Conservation (phyloP, 2,888 invertebrate genomes). For the Drosophila kokeensis region DNA sequence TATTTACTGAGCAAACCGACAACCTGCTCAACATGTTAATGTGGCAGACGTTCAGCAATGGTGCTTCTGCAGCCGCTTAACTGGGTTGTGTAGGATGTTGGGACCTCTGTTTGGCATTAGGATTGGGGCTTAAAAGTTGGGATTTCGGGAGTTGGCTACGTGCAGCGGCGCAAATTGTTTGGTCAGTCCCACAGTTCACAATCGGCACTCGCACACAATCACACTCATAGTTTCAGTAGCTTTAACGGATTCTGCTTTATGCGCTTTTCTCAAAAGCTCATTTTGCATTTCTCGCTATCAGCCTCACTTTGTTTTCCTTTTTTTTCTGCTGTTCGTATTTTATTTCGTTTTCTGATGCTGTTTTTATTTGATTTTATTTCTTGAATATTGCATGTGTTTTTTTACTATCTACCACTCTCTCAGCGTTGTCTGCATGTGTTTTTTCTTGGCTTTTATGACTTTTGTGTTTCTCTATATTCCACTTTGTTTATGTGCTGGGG, state of each 20-base stretch:
- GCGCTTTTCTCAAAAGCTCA: constrained; percentile 52
- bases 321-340: constrained; percentile 15
- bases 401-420: constrained; percentile 18
- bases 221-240: constrained; percentile 11
- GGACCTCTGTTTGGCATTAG: neutral
- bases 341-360: constrained; percentile 11
- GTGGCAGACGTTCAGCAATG: constrained; percentile 44
- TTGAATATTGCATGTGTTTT: constrained; percentile 27
- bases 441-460: constrained; percentile 47
- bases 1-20: constrained; percentile 24
- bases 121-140: neutral
- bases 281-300: constrained; percentile 63
- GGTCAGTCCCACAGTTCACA: constrained; percentile 6
- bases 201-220: neutral
- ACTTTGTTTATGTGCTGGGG: constrained; percentile 11
- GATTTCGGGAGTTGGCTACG: constrained; percentile 22
- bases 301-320: constrained; percentile 18
- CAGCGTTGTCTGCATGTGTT: constrained; percentile 11
- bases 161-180: constrained; percentile 24
- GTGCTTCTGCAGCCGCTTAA: constrained; percentile 45
- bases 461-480: constrained; percentile 38
- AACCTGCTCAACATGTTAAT: constrained; percentile 76
- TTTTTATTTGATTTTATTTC: constrained; percentile 70
- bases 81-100: constrained; percentile 15
- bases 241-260: constrained; percentile 24